Base-by-base conservation (phyloP, 2,888 invertebrate genomes). In the Pristionchus maxplancki region DNA sequence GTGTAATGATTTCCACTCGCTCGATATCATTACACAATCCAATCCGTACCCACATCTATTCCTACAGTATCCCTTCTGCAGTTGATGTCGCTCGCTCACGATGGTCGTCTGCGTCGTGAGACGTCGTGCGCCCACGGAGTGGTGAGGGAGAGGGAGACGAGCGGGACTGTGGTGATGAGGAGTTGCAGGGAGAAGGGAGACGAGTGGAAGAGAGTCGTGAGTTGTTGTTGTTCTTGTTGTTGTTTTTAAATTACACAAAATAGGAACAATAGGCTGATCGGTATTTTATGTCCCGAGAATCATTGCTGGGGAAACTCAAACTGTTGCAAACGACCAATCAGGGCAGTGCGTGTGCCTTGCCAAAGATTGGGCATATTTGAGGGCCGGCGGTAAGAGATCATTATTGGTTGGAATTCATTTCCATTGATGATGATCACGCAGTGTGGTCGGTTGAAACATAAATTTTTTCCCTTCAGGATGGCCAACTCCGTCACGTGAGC, bases 51-150 rank as follows among this genome's bases (percentile, higher is more conserved):
- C 40, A 1, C 4, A 37, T 37, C 71, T 1, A 1, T 62, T 24
- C 62, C 62, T 31, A 71, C 71, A 20, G 37, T 71, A 64, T 20
- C 50, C 67, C 62, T n/a, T 5, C 40, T 93, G 58, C 89, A 95
- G 93, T 81, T 94, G 87, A 94, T 95, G 90, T 94, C 95, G 0
- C 87, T 94, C 62, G 92, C 93, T 44, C 92, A 91, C 67, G 90
- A 92, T 34, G 90, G 92, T 34, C 90, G 91, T 84, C 90, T 95
- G 28, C 91, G 95, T 11, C 90, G 94, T 5, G 95, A 95, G 89
- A 92, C 91, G 74, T 92, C 90, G 3, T 95, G 95, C 83, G 94
- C 93, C 13, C 89, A 90, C 17, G 90, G 85, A 67, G 84, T 74
- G 20, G 64, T 83, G 90, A 89, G n/a, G 90, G 90, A 86, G 64